A percentile compares a stretch with the other conserved stretches of the same genome.
These are phyloP conservation scores for Sarcophaga caerulescens DNA, from an alignment of 2,888 invertebrate genomes.

Conservation along the genomic window DNA sequence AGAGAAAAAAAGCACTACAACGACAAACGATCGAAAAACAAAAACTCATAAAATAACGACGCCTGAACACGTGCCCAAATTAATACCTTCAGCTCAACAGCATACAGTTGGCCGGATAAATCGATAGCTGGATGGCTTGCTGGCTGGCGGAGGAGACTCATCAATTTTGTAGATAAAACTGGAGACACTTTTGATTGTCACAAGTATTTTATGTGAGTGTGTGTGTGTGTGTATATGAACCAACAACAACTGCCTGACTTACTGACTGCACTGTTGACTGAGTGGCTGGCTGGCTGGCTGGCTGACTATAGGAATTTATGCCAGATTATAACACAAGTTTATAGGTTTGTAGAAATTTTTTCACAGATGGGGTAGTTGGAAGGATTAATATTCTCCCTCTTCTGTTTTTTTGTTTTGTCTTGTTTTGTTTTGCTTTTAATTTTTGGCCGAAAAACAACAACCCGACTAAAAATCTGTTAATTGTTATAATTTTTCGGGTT, in stretches of 20 bases:
- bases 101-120: constrained; percentile 43
- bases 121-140: constrained; percentile 19
- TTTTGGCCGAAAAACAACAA: background rate
- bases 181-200: constrained; percentile 68
- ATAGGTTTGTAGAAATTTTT: background rate
- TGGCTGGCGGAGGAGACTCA: constrained; percentile 67
- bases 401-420: constrained; percentile 25
- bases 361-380: background rate
- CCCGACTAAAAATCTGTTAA: background rate
- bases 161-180: constrained; percentile 72
- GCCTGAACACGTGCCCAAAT: constrained; percentile 67
- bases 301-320: constrained; percentile 46
- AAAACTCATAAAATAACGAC: constrained; percentile 47
- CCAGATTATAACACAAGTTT: background rate
- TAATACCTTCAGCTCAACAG: constrained; percentile 42
- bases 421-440: constrained; percentile 42
- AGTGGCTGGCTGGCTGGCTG: background rate
- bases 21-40: constrained; percentile 14
- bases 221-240: constrained; percentile 2
- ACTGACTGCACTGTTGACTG: background rate
- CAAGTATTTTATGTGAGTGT: constrained; percentile 51
- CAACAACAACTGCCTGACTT: background rate
- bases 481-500: background rate
- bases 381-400: background rate
- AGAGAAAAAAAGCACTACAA: constrained; percentile 17